A percentile compares a stretch with the other conserved stretches of the same genome.
These are phyloP conservation scores for Catocala nupta DNA, from an alignment of 2,888 invertebrate species.

Conservation along the genomic window DNA sequence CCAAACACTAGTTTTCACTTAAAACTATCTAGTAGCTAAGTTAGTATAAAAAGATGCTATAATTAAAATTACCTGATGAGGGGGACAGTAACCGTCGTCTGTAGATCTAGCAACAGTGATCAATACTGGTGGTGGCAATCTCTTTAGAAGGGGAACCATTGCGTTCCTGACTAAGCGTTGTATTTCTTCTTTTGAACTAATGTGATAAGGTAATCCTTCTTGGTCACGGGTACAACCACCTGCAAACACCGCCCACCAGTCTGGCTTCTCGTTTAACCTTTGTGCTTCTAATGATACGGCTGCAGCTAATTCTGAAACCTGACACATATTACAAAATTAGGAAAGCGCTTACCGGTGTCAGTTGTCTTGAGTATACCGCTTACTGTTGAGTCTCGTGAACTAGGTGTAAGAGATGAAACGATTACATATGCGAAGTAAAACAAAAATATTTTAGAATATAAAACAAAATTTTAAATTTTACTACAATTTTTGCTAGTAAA, in stretches of 20 bases:
- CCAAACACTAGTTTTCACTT: too few relatives aligned
- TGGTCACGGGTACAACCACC: conserved; percentile 96
- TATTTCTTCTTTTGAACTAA: conserved; percentile 91
- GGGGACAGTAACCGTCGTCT: conserved; percentile 96
- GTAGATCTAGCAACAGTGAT: conserved; percentile 95
- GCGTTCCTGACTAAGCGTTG: conserved; percentile 86
- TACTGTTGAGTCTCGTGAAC: too few relatives aligned
- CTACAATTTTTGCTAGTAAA: too few relatives aligned
- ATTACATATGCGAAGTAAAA: too few relatives aligned
- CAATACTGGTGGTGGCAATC: conserved; percentile 88
- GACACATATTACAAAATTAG: conserved; percentile 2
- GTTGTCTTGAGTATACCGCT: too few relatives aligned
- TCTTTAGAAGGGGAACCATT: conserved; percentile 87
- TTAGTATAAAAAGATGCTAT: too few relatives aligned
- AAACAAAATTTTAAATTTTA: too few relatives aligned
- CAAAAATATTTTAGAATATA: too few relatives aligned
- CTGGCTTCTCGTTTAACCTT: conserved; percentile 89
- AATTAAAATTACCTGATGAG: conserved; percentile 85
- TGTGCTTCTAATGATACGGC: conserved; percentile 79
- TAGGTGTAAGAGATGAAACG: too few relatives aligned
- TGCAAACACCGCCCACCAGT: conserved; percentile 94
- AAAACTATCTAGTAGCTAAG: too few relatives aligned
- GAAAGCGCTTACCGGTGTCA: too few relatives aligned
- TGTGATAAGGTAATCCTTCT: conserved; percentile 94
- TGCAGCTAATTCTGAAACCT: conserved; percentile 83